Evolutionary conservation across 2,113 vertebrate genomes (phyloP), one percentile per base, ranked within the genome.

Genomic region (Rhabdomys dilectus): DNA sequence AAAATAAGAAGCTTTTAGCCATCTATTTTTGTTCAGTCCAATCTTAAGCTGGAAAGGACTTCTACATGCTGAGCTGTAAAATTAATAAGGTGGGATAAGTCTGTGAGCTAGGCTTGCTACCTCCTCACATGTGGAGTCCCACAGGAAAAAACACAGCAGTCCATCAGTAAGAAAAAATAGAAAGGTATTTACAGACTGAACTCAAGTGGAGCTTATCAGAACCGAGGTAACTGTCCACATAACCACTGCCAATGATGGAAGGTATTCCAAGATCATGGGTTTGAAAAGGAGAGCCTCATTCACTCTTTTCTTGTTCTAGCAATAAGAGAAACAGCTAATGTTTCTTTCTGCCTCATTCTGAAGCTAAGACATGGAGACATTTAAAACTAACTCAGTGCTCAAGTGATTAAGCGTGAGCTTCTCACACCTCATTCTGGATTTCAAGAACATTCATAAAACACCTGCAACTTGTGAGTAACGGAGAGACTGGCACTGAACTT

Each of bases 1-100:
- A 10, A 94, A 97, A 94, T 31, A 60, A 80, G 88, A 60, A 80
- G 84, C 22, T 94, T 78, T 56, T 12, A 84, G 29, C 36, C 39
- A 91, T 76, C 19, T 80, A 89, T 15, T 87, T 73, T 34, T 84
- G 45, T 34, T 82, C 48, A 17, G 75, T 31, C 26, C 19, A 26
- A 72, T 45, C 26, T 45, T 88, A n/a, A 88, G 22, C 66, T 93
- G 39, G 66, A 80, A 2, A 29, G n/a, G 29, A 76, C 36, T 42
- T 58, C 31, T 19, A 45, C 21, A 64, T 42, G 16, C n/a, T 77
- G 53, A 97, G 10, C 16, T 68, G 8, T 51, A 9, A 51, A 51
- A 9, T 51, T 51, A 84, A 22, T 53, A 90, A 88, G n/a, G 42
- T 36, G 68, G 0, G n/a, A n/a, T 42, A 68, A 87, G 16, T 68